phyloP scores from a whole-genome alignment of 2,113 vertebrate species.

The Bungarus multicinctus region DNA sequence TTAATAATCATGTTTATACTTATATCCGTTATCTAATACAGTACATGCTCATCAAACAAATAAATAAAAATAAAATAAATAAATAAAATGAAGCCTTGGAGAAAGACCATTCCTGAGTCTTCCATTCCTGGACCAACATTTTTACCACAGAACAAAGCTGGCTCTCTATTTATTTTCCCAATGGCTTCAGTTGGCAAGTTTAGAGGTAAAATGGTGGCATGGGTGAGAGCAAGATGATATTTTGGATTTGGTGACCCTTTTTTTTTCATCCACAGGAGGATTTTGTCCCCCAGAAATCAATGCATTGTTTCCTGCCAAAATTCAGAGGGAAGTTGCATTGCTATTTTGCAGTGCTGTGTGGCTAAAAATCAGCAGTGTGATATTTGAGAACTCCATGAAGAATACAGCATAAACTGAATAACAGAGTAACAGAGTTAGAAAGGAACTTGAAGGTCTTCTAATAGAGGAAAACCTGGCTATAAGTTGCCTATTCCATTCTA shows the following conservation, averaged over 20 bases:
- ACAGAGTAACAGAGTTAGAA: not conserved
- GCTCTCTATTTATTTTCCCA: not conserved
- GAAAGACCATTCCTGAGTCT: not conserved
- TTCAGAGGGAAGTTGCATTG: not conserved
- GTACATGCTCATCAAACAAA: too few species aligned
- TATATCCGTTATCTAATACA: too few species aligned
- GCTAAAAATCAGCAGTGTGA: not conserved
- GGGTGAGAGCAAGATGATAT: not conserved
- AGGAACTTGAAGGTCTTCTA: not conserved
- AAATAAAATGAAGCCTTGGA: not conserved
- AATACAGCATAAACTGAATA: not conserved
- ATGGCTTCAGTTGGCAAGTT: not conserved
- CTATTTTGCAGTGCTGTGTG: not conserved
- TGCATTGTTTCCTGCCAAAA: not conserved
- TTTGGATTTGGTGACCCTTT: not conserved
- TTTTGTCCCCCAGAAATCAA: not conserved
- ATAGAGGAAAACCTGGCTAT: not conserved
- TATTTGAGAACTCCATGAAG: not conserved
- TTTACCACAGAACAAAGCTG: not conserved
- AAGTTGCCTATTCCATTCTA: not conserved
- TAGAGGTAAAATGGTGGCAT: not conserved
- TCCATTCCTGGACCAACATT: not conserved
- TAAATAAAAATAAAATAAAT: too few species aligned
- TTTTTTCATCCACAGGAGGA: not conserved
- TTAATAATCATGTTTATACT: too few species aligned